Evolutionary conservation across 2,113 vertebrate genomes (phyloP).

Genomic region (Ophthalmolycus amberensis): DNA sequence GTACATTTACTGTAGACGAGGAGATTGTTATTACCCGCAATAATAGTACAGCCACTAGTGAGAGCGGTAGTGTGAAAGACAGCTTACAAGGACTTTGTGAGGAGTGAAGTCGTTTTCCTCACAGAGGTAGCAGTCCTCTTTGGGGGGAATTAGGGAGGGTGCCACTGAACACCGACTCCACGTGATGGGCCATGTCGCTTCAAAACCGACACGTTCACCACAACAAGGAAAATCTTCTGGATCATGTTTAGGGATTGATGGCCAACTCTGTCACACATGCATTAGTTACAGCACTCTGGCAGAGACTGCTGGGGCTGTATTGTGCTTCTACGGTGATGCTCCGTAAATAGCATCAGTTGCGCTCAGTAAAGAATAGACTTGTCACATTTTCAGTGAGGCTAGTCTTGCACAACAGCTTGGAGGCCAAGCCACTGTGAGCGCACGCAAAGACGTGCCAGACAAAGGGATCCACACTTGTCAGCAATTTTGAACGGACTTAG

Average conservation of each 20-base stretch:
- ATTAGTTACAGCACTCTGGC: conserved; percentile 69
- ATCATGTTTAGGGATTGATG: conserved; percentile 70
- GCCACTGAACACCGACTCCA: conserved; percentile 29
- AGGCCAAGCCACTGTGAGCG: conserved; percentile 63
- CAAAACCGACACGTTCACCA: conserved; percentile 55
- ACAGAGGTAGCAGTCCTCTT: conserved; percentile 31
- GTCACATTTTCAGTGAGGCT: conserved; percentile 77
- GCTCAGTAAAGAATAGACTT: conserved; percentile 80
- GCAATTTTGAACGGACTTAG: conserved; percentile 71
- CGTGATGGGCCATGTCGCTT: conserved; percentile 43
- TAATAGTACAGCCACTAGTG: conserved; percentile 38
- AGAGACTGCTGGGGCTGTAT: conserved; percentile 60
- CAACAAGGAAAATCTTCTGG: conserved; percentile 71
- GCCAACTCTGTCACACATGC: conserved; percentile 69
- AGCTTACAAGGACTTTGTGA: conserved; percentile 45
- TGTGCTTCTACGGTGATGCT: conserved; percentile 74
- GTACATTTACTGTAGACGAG: conserved; percentile 41
- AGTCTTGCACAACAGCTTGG: conserved; percentile 76
- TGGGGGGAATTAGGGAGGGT: conserved; percentile 20
- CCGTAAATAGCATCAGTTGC: conserved; percentile 80
- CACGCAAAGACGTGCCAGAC: conserved; percentile 70
- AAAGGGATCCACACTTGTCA: conserved; percentile 77
- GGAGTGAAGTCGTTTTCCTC: conserved; percentile 8
- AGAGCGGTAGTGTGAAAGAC: conserved; percentile 32
- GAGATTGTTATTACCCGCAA: conserved; percentile 32